Evolutionary conservation across 2,797 vertebrate genomes (phyloP).

Genomic region (Gadopsis bispinosus): DNA sequence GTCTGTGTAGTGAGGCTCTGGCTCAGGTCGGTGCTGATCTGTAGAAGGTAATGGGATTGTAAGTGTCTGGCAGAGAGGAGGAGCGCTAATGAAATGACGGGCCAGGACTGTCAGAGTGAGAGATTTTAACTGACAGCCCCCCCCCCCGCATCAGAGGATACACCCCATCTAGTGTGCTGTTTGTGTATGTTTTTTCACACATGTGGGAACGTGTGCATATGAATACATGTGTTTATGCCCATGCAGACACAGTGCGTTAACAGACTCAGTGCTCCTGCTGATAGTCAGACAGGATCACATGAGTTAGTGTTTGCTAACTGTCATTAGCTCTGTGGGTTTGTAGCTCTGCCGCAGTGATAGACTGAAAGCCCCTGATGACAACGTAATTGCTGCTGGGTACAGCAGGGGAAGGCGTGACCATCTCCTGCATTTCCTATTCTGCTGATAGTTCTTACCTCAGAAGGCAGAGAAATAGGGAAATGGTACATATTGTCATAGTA

Average conservation of each 20-base stretch:
- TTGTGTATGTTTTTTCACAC: constrained; percentile 20
- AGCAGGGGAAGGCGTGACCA: constrained; percentile 61
- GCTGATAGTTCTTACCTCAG: constrained; percentile 74
- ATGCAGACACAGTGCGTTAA: constrained; percentile 20
- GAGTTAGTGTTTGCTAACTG: constrained; percentile 50
- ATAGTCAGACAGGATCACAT: constrained; percentile 42
- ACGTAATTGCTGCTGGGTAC: constrained; percentile 57
- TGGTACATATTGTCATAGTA: constrained; percentile 44
- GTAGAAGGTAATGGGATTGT: constrained; percentile 75
- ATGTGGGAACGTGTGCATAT: constrained; percentile 18
- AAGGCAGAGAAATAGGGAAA: constrained; percentile 62
- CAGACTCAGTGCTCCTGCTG: constrained; percentile 30
- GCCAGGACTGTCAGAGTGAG: constrained; percentile 30
- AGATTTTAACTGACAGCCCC: constrained; percentile 51
- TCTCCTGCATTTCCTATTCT: constrained; percentile 53
- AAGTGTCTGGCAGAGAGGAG: constrained; percentile 67
- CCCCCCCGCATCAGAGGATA: constrained; percentile 13
- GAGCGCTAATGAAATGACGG: constrained; percentile 73
- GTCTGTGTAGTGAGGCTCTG: constrained; percentile 44
- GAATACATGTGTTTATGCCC: constrained; percentile 11
- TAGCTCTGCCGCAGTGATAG: constrained; percentile 34
- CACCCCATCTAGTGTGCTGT: constrained; percentile 2
- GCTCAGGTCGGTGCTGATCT: constrained; percentile 43
- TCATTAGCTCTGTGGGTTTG: constrained; percentile 57
- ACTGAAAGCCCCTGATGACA: constrained; percentile 59